Percentiles rank a stretch among this genome's conserved stretches.
phyloP scores from a whole-genome alignment of 2,797 vertebrate genomes.

The Botia almorhae region DNA sequence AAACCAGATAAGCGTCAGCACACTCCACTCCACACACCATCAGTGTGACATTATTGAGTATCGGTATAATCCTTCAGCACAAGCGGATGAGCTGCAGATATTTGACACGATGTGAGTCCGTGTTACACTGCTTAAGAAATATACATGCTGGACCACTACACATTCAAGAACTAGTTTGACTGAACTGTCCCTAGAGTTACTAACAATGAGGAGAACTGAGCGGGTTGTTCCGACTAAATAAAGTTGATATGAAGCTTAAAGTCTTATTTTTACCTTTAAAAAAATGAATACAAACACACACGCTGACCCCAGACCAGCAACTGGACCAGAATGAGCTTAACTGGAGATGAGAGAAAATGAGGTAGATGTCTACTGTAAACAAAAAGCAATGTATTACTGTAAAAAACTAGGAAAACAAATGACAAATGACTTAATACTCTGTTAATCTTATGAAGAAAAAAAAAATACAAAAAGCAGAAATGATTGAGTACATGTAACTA shows the following conservation, averaged over 20 bases:
- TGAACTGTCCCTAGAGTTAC: slow-evolving; percentile 14
- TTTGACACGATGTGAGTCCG: neutral
- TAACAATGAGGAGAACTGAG: neutral
- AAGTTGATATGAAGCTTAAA: neutral
- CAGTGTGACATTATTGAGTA: neutral
- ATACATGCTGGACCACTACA: slow-evolving; percentile 15
- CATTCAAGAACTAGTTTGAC: slow-evolving; percentile 5
- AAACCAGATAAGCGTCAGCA: neutral
- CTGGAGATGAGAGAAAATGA: slow-evolving; percentile 76
- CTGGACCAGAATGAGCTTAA: slow-evolving; percentile 18
- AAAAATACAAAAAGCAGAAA: slow-evolving; percentile 61
- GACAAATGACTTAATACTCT: slow-evolving; percentile 70
- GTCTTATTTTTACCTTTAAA: neutral
- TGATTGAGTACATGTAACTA: slow-evolving; percentile 84
- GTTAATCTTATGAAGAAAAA: slow-evolving; percentile 77
- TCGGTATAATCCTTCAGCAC: neutral
- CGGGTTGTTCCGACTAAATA: neutral
- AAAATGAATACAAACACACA: neutral
- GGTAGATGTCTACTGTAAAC: slow-evolving; percentile 99
- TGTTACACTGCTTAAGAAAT: slow-evolving; percentile 3
- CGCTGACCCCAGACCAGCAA: slow-evolving; percentile 32
- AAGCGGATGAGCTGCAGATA: neutral
- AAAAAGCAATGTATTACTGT: slow-evolving; percentile 74
- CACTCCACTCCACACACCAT: neutral
- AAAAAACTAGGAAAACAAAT: slow-evolving; percentile 65